Evolutionary conservation across 2,797 vertebrate genomes (phyloP).

Genomic region (Enteromius radiatus): DNA sequence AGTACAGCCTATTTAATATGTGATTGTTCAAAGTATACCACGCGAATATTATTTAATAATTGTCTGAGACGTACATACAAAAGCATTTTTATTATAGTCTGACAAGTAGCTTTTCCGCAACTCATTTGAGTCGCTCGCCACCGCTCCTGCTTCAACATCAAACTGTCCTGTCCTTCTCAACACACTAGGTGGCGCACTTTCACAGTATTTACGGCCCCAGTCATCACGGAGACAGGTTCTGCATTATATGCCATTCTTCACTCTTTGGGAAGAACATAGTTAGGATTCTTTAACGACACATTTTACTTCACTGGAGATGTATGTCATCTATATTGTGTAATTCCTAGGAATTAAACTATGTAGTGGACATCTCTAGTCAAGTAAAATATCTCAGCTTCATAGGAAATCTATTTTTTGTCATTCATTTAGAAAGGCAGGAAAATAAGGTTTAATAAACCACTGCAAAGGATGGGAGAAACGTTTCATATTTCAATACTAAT

Average conservation of each 20-base stretch:
- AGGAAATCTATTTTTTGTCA: neutral
- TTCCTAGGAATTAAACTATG: neutral
- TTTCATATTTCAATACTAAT: neutral
- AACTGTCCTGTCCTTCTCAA: neutral
- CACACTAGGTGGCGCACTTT: slow-evolving; percentile 49
- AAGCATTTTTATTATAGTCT: neutral
- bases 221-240: neutral
- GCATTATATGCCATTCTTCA: neutral
- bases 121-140: neutral
- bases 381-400: no score
- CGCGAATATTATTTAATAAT: no score
- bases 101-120: neutral
- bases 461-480: neutral
- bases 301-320: no score
- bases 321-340: no score
- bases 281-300: neutral
- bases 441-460: neutral
- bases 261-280: neutral
- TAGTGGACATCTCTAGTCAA: neutral
- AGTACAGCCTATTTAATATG: no score
- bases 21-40: no score
- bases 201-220: slow-evolving; percentile 25
- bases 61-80: no score
- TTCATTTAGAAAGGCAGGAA: neutral
- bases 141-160: neutral